These are phyloP conservation scores for Pimpla rufipes DNA, from an alignment of 2,888 invertebrate species.

Conservation along the genomic window DNA sequence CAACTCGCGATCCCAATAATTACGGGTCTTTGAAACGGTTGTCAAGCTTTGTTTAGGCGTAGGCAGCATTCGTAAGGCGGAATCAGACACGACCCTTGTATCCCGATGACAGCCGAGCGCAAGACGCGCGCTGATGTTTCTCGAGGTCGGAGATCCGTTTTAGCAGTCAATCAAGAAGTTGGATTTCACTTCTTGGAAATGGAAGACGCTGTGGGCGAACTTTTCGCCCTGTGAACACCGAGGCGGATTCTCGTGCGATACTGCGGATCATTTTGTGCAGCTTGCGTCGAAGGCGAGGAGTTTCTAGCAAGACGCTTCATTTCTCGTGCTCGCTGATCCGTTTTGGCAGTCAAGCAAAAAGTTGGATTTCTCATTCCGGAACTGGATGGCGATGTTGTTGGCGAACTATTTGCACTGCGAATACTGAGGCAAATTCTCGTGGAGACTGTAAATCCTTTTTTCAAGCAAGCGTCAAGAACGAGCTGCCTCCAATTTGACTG, in stretches of 20 bases:
- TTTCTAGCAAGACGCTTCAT: no score
- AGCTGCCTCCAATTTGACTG: no score
- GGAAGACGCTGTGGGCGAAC: not conserved
- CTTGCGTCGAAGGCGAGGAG: no score
- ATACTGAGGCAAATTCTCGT: not conserved
- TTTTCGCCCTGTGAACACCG: not conserved
- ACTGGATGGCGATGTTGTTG: no score
- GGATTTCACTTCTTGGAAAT: constrained; percentile 16
- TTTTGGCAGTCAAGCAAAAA: no score
- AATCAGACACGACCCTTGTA: constrained; percentile 61
- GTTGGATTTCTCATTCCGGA: no score
- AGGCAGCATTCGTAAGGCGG: constrained; percentile 44
- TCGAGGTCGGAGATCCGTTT: constrained; percentile 4
- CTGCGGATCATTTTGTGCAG: no score
- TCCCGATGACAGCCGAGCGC: constrained; percentile 52
- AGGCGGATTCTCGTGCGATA: no score
- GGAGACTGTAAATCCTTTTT: not conserved
- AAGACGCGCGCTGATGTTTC: constrained; percentile 46
- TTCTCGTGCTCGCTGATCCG: no score
- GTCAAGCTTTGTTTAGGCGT: constrained; percentile 49
- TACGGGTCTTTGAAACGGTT: constrained; percentile 59
- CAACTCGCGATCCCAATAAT: constrained; percentile 59
- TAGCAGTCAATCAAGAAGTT: constrained; percentile 39
- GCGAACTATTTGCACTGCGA: no score
- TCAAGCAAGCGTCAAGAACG: not conserved